phyloP scores from a whole-genome alignment of 1,140 invertebrate genomes.

The Hypothenemus hampei region DNA sequence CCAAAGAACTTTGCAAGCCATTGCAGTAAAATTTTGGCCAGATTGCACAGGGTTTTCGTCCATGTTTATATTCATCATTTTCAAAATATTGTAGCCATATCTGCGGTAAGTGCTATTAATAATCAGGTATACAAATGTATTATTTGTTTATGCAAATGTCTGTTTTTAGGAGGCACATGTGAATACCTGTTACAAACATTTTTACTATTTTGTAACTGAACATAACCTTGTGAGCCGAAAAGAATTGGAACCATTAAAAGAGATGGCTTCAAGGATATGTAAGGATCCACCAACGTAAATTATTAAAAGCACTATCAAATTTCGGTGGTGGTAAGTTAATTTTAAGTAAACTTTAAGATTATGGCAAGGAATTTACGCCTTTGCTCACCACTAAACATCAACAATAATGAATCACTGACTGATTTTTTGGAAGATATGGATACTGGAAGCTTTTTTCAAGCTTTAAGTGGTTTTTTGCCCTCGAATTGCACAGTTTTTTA shows the following conservation, averaged over 20 bases:
- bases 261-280: conserved; percentile 70
- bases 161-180: conserved; percentile 84
- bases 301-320: neutral
- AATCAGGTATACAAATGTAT: neutral
- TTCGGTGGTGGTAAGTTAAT: too few species aligned
- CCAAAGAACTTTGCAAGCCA: conserved; percentile 76
- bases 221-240: conserved; percentile 80
- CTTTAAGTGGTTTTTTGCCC: too few species aligned
- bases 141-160: conserved; percentile 1
- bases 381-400: neutral
- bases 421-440: neutral
- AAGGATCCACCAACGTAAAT: conserved; percentile 44
- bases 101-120: conserved; percentile 65
- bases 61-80: conserved; percentile 98
- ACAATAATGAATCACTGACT: neutral
- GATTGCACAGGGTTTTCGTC: conserved; percentile 91
- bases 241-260: conserved; percentile 81
- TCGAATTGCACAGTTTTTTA: too few species aligned
- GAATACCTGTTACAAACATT: conserved; percentile 96
- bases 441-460: too few species aligned
- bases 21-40: conserved; percentile 85
- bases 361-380: neutral
- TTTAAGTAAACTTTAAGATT: neutral
- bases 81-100: conserved; percentile 81
- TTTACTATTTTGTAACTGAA: conserved; percentile 91